Conservation (phyloP, 2,113 vertebrate genomes). For the Myocastor coypus region DNA sequence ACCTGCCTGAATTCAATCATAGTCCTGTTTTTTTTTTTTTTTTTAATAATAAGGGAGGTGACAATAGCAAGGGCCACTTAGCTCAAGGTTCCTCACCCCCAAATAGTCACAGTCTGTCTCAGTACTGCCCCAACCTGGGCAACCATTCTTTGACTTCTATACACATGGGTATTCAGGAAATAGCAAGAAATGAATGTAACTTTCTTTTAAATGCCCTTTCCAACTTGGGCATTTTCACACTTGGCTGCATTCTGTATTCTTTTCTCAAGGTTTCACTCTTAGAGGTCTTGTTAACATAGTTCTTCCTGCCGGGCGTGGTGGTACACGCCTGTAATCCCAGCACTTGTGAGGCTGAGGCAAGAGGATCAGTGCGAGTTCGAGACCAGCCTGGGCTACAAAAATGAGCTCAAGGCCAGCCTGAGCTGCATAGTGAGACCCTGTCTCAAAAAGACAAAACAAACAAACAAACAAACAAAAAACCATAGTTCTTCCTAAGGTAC, state of each 20-base stretch:
- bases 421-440: too few relatives aligned
- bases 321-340: too few relatives aligned
- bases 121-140: background rate
- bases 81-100: background rate
- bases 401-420: too few relatives aligned
- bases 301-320: too few relatives aligned
- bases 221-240: background rate
- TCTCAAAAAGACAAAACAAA: too few relatives aligned
- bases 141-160: background rate
- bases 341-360: too few relatives aligned
- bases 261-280: conserved; percentile 38
- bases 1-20: background rate
- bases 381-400: too few relatives aligned
- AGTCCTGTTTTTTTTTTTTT: background rate
- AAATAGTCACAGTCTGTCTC: background rate
- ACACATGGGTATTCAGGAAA: background rate
- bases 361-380: too few relatives aligned
- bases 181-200: background rate
- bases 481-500: conserved; percentile 34
- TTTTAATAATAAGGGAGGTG: background rate
- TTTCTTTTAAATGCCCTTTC: background rate
- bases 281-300: background rate
- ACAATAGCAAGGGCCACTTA: too few relatives aligned
- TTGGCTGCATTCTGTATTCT: background rate
- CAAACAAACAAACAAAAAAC: too few relatives aligned